A percentile compares a stretch with the other conserved stretches of the same genome.
These are phyloP conservation scores for Neotoxoptera formosana DNA, from an alignment of 1,140 invertebrate species.

Conservation along the genomic window DNA sequence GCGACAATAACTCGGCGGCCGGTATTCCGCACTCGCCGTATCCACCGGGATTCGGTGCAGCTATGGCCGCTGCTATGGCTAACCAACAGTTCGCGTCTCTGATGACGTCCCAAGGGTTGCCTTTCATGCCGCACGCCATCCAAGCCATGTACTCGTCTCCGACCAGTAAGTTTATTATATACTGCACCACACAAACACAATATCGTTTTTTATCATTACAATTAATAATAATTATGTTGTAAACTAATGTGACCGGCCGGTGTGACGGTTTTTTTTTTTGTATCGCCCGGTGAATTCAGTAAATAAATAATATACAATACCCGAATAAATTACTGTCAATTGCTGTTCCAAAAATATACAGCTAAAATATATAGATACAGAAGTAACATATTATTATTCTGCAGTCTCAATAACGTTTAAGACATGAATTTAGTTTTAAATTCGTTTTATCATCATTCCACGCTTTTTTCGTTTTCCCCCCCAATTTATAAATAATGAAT, in stretches of 20 bases:
- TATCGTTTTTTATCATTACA: too few relatives aligned
- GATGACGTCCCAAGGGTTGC: conserved; percentile 64
- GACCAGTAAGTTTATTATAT: conserved; percentile 61
- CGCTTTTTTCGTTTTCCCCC: too few relatives aligned
- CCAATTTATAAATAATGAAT: too few relatives aligned
- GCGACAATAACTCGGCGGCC: not conserved
- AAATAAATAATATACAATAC: too few relatives aligned
- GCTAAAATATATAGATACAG: not conserved
- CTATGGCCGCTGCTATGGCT: conserved; percentile 62
- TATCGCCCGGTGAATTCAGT: too few relatives aligned
- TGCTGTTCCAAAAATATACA: not conserved
- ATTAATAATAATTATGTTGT: not conserved
- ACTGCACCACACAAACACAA: not conserved
- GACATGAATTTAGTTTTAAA: too few relatives aligned
- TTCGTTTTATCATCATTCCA: too few relatives aligned
- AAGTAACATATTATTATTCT: not conserved
- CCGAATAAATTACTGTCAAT: too few relatives aligned
- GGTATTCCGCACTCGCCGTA: conserved; percentile 58
- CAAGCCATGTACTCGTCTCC: conserved; percentile 64
- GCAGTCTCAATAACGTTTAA: not conserved
- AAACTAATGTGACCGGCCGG: not conserved
- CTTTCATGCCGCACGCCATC: conserved; percentile 63
- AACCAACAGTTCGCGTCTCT: conserved; percentile 63
- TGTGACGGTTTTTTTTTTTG: too few relatives aligned
- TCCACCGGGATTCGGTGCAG: conserved; percentile 61